Conservation (phyloP, 2,797 vertebrate genomes). For the Siniperca obscura region DNA sequence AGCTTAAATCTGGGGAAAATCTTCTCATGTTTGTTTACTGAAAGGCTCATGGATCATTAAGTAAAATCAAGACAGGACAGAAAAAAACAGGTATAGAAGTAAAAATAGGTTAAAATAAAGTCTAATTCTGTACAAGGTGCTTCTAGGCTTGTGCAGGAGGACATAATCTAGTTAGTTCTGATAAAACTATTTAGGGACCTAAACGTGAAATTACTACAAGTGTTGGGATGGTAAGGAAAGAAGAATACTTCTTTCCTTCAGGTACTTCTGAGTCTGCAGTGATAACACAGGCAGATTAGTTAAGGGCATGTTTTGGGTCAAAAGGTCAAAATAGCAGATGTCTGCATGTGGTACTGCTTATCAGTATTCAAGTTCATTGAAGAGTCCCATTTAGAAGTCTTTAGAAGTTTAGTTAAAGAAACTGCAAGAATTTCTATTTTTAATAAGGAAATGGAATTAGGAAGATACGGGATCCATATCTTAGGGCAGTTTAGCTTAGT, state of each 20-base stretch:
- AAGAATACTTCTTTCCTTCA: constrained; percentile 39
- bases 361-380: constrained; percentile 8
- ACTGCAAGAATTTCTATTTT: neutral
- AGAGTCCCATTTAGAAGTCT: constrained; percentile 5
- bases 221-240: constrained; percentile 32
- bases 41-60: constrained; percentile 59
- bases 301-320: constrained; percentile 41
- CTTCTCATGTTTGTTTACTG: constrained; percentile 61
- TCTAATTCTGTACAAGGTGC: constrained; percentile 64
- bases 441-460: neutral
- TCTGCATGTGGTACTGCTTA: constrained; percentile 19
- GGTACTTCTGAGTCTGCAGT: constrained; percentile 52
- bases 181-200: constrained; percentile 69
- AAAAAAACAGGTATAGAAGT: constrained; percentile 41
- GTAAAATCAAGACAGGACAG: constrained; percentile 56
- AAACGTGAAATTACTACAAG: constrained; percentile 52
- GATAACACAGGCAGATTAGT: constrained; percentile 54
- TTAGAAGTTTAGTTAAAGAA: constrained; percentile 1
- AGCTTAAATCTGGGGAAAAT: constrained; percentile 63
- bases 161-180: constrained; percentile 74
- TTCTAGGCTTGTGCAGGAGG: constrained; percentile 62
- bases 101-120: constrained; percentile 68
- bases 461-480: neutral
- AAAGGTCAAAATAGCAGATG: constrained; percentile 55
- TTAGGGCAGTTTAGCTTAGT: constrained; percentile 7